Evolutionary conservation across 1,140 invertebrate species (phyloP).

Genomic region (Drosophila navojoa): DNA sequence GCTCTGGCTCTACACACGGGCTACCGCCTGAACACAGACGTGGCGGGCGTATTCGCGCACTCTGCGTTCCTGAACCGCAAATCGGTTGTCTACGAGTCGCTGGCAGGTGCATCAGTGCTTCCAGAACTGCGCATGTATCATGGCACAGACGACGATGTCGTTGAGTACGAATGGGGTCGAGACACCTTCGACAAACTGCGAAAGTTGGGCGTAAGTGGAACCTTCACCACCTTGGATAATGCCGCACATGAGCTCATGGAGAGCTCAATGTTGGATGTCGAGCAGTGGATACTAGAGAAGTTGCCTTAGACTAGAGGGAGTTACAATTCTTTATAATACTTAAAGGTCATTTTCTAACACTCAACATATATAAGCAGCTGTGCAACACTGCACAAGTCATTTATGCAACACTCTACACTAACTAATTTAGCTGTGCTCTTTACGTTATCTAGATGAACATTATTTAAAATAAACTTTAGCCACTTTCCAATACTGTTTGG

Average conservation of each 20-base stretch:
- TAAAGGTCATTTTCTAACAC: not conserved
- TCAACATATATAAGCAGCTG: no score
- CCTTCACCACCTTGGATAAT: conserved; percentile 14
- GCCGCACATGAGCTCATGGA: conserved; percentile 18
- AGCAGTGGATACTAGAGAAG: conserved; percentile 28
- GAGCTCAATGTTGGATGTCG: conserved; percentile 18
- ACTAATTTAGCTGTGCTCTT: no score
- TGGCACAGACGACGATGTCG: conserved; percentile 23
- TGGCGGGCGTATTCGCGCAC: conserved; percentile 31
- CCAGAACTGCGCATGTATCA: conserved; percentile 34
- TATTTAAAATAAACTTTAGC: not conserved
- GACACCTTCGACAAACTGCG: conserved; percentile 16
- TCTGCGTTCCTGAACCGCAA: conserved; percentile 29
- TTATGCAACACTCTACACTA: not conserved
- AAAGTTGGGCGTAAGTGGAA: conserved; percentile 18
- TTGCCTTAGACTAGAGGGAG: conserved; percentile 4
- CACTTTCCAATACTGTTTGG: conserved; percentile 1
- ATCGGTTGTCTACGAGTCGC: conserved; percentile 30
- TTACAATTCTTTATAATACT: not conserved
- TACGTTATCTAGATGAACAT: not conserved
- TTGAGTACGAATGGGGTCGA: conserved; percentile 27
- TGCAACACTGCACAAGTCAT: no score
- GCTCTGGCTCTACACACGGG: conserved; percentile 32
- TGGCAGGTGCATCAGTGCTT: not conserved
- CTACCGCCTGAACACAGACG: conserved; percentile 15